These are phyloP conservation scores for Beaufortia kweichowensis DNA, from an alignment of 2,113 vertebrate species.

Conservation along the genomic window DNA sequence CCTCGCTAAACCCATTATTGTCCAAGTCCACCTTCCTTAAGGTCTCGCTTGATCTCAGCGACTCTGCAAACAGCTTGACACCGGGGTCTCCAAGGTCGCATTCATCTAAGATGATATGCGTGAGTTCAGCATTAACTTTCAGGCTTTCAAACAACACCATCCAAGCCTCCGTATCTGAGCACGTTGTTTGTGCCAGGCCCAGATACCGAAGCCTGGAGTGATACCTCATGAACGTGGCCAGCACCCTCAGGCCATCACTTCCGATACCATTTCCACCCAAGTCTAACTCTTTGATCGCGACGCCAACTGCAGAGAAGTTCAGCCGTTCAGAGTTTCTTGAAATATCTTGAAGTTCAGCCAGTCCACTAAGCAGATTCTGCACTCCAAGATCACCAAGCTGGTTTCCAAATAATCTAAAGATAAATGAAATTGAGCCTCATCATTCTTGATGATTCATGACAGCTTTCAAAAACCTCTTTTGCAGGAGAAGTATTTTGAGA, in stretches of 20 bases:
- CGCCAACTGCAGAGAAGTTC: slow-evolving; percentile 51
- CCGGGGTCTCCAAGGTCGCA: slow-evolving; percentile 73
- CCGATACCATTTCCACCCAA: slow-evolving; percentile 75
- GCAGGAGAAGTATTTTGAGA: neutral
- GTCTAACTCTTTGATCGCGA: slow-evolving; percentile 73
- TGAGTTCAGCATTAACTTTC: slow-evolving; percentile 64
- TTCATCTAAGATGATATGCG: slow-evolving; percentile 76
- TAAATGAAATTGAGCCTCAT: slow-evolving; percentile 22
- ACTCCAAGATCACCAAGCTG: slow-evolving; percentile 73
- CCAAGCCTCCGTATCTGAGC: slow-evolving; percentile 68
- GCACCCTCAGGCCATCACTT: slow-evolving; percentile 66
- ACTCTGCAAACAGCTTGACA: slow-evolving; percentile 70
- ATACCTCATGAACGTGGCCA: slow-evolving; percentile 71
- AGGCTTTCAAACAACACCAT: slow-evolving; percentile 74
- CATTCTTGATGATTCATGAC: slow-evolving; percentile 26
- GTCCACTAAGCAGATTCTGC: slow-evolving; percentile 68
- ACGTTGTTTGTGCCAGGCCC: slow-evolving; percentile 72
- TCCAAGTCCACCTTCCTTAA: slow-evolving; percentile 74
- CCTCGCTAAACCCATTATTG: slow-evolving; percentile 70
- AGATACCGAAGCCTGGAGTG: slow-evolving; percentile 73
- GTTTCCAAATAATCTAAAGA: slow-evolving; percentile 78
- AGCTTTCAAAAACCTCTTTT: neutral
- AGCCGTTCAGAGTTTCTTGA: slow-evolving; percentile 50
- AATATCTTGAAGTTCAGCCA: slow-evolving; percentile 72
- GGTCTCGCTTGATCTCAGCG: slow-evolving; percentile 64